These are phyloP conservation scores for Amphiprion percula DNA, from an alignment of 2,113 vertebrate genomes.

Conservation along the genomic window DNA sequence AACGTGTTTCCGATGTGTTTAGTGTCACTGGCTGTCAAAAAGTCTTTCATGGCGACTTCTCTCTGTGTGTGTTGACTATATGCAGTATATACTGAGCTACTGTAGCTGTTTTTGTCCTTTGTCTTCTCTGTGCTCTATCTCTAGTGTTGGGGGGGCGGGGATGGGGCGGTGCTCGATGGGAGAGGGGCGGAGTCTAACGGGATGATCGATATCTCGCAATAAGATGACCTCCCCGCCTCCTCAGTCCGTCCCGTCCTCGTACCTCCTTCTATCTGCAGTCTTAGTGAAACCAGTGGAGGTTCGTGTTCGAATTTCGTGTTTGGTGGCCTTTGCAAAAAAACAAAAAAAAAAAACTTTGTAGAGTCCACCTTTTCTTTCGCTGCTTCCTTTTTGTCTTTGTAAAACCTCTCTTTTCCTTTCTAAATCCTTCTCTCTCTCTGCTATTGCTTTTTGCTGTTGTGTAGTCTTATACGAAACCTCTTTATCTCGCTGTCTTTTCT, in stretches of 20 bases:
- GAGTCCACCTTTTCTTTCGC: constrained; percentile 93
- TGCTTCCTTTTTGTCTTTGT: constrained; percentile 95
- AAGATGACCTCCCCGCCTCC: constrained; percentile 72
- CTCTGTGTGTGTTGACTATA: constrained; percentile 99
- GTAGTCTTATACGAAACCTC: constrained; percentile 90
- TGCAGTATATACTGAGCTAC: constrained; percentile 99
- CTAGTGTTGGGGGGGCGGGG: constrained; percentile 89
- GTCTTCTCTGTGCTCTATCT: constrained; percentile 99
- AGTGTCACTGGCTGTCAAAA: constrained; percentile 97
- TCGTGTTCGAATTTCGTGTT: constrained; percentile 94
- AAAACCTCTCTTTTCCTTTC: constrained; percentile 84
- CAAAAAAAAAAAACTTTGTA: constrained; percentile 82
- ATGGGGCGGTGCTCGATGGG: constrained; percentile 68
- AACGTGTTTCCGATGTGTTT: constrained; percentile 95
- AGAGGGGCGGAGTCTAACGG: constrained; percentile 17
- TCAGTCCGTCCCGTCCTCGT: constrained; percentile 73
- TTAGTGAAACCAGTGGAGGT: constrained; percentile 99
- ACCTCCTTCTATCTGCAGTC: constrained; percentile 93
- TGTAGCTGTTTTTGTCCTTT: constrained; percentile 98
- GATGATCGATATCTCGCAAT: background rate
- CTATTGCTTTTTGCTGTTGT: constrained; percentile 99
- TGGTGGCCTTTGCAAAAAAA: constrained; percentile 92
- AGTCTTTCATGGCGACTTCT: constrained; percentile 96
- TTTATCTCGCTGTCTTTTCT: constrained; percentile 84
- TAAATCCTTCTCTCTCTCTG: constrained; percentile 87